phyloP scores from a whole-genome alignment of 2,888 invertebrate species.

The Hypolimnas misippus region DNA sequence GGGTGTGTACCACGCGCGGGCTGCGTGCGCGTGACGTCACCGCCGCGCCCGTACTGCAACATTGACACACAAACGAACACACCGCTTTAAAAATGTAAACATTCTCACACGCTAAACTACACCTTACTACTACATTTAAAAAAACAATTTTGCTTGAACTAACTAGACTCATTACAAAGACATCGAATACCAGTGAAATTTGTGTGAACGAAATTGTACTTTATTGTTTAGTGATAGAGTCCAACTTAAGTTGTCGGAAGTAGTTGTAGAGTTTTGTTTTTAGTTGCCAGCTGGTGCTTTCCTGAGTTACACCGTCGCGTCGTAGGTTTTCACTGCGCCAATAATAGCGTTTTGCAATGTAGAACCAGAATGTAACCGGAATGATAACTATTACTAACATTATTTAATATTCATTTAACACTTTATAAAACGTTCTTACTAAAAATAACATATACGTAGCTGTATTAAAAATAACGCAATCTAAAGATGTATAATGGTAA shows the following conservation, averaged over 20 bases:
- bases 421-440: not conserved
- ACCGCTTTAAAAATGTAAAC: slow-evolving; percentile 11
- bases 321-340: slow-evolving; percentile 19
- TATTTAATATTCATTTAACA: not conserved
- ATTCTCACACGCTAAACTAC: slow-evolving; percentile 6
- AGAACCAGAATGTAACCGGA: slow-evolving; percentile 7
- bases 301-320: slow-evolving; percentile 5
- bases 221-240: not conserved
- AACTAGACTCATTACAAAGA: slow-evolving; percentile 7
- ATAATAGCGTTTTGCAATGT: slow-evolving; percentile 17
- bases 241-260: slow-evolving; percentile 2
- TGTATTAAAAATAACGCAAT: no score
- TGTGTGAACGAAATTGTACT: slow-evolving; percentile 3
- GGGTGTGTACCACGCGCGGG: slow-evolving; percentile 51
- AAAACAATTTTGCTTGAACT: not conserved
- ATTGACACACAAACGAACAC: slow-evolving; percentile 44
- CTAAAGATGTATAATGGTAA: no score
- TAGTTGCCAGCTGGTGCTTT: slow-evolving; percentile 25
- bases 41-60: slow-evolving; percentile 51
- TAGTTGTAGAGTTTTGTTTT: slow-evolving; percentile 9
- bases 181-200: slow-evolving; percentile 18
- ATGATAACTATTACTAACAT: not conserved
- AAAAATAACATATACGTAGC: no score
- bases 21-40: slow-evolving; percentile 57
- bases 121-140: not conserved